Evolutionary conservation across 2,797 vertebrate species (phyloP).

Genomic region (Sebastes steindachneri): DNA sequence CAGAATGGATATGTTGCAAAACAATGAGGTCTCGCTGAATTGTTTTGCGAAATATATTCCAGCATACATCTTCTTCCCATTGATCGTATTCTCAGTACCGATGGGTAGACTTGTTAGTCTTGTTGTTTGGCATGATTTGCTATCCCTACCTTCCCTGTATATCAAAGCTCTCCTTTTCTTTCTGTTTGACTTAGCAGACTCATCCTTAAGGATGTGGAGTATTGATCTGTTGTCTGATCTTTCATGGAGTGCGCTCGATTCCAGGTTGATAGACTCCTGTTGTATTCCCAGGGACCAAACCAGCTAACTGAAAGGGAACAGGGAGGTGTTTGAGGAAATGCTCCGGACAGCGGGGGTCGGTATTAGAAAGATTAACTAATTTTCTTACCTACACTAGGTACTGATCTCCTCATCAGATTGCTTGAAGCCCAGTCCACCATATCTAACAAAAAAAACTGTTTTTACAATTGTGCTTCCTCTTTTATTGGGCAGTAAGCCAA

Average conservation of each 20-base stretch:
- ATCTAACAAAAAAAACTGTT: not conserved
- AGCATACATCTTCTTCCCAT: constrained; percentile 32
- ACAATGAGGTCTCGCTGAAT: not conserved
- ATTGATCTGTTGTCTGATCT: constrained; percentile 84
- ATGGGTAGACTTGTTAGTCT: constrained; percentile 47
- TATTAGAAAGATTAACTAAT: constrained; percentile 14
- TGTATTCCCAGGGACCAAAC: constrained; percentile 53
- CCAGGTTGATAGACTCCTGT: constrained; percentile 71
- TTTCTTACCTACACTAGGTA: constrained; percentile 8
- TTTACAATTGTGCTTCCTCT: not conserved
- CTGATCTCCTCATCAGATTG: not conserved
- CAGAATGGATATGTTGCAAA: not conserved
- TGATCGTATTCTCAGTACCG: constrained; percentile 43
- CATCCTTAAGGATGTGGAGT: constrained; percentile 76
- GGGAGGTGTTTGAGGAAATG: constrained; percentile 27
- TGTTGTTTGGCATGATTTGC: constrained; percentile 51
- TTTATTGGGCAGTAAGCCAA: not conserved
- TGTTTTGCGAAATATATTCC: constrained; percentile 23
- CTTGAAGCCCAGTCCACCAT: not conserved
- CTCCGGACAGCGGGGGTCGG: not conserved
- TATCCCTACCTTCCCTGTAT: constrained; percentile 57
- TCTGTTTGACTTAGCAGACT: constrained; percentile 78
- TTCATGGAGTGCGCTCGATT: constrained; percentile 75
- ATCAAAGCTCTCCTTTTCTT: constrained; percentile 66
- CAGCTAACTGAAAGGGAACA: constrained; percentile 12